Conservation (phyloP, 2,113 vertebrate species). For the Xenopus tropicalis region DNA sequence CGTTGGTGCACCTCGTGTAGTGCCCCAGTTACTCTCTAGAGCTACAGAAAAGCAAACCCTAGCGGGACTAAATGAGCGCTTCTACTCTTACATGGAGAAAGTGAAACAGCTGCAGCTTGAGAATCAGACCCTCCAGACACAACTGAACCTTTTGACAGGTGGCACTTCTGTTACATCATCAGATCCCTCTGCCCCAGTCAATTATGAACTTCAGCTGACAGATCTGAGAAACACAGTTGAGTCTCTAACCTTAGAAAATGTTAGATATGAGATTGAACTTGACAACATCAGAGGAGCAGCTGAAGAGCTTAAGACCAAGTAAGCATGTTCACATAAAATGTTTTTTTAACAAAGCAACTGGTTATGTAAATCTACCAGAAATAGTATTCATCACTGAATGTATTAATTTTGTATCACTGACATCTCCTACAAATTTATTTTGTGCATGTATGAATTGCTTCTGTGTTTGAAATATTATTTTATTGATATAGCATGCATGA, state of each 20-base stretch:
- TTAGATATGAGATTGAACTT: constrained; percentile 58
- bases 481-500: too few species aligned
- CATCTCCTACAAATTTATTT: too few species aligned
- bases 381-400: too few species aligned
- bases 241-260: constrained; percentile 55
- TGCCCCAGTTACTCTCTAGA: constrained; percentile 48
- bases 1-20: constrained; percentile 18
- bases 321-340: constrained; percentile 12
- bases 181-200: constrained; percentile 46
- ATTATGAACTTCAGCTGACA: constrained; percentile 55
- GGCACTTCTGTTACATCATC: constrained; percentile 47
- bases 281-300: constrained; percentile 58
- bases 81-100: constrained; percentile 55
- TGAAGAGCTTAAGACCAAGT: constrained; percentile 62
- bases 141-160: constrained; percentile 57
- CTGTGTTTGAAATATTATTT: too few species aligned
- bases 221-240: constrained; percentile 55
- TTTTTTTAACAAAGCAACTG: too few species aligned
- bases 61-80: constrained; percentile 56
- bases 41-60: constrained; percentile 55
- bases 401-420: too few species aligned
- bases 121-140: constrained; percentile 55
- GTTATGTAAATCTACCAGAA: too few species aligned
- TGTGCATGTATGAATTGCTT: too few species aligned
- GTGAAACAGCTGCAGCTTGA: constrained; percentile 55